Evolutionary conservation across 2,888 invertebrate species (phyloP).

Genomic region (Tribolium freemani): DNA sequence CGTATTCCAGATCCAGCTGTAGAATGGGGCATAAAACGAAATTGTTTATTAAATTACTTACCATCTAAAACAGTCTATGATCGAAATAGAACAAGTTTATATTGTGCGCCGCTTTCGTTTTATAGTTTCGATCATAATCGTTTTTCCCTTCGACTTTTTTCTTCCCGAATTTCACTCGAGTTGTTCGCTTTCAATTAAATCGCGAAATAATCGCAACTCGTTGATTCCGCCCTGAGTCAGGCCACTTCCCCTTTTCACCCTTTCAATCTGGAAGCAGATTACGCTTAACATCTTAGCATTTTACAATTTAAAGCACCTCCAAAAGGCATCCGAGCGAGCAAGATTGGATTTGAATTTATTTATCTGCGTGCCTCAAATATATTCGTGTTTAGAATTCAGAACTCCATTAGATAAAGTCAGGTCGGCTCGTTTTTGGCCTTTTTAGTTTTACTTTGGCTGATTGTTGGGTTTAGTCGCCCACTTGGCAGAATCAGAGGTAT

Average conservation of each 20-base stretch:
- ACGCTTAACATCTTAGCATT: constrained; percentile 42
- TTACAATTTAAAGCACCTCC: constrained; percentile 42
- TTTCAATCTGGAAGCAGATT: constrained; percentile 24
- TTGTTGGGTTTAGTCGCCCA: constrained; percentile 24
- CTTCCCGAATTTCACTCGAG: background rate
- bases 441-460: constrained; percentile 18
- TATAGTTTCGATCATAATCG: constrained; percentile 1
- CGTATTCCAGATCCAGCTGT: constrained; percentile 15
- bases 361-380: constrained; percentile 43
- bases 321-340: constrained; percentile 17
- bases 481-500: constrained; percentile 34
- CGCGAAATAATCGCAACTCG: constrained; percentile 15
- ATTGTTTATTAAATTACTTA: constrained; percentile 38
- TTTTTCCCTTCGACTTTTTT: background rate
- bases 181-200: constrained; percentile 16
- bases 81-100: constrained; percentile 31
- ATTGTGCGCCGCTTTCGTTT: constrained; percentile 10
- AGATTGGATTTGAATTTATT: constrained; percentile 47
- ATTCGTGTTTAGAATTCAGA: constrained; percentile 43
- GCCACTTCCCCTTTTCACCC: constrained; percentile 22
- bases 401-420: constrained; percentile 40
- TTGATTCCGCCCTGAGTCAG: background rate
- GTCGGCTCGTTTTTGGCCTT: constrained; percentile 12
- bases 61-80: constrained; percentile 29
- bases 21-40: constrained; percentile 26